Conservation (phyloP, 2,113 vertebrate species). For the Meleagris gallopavo region DNA sequence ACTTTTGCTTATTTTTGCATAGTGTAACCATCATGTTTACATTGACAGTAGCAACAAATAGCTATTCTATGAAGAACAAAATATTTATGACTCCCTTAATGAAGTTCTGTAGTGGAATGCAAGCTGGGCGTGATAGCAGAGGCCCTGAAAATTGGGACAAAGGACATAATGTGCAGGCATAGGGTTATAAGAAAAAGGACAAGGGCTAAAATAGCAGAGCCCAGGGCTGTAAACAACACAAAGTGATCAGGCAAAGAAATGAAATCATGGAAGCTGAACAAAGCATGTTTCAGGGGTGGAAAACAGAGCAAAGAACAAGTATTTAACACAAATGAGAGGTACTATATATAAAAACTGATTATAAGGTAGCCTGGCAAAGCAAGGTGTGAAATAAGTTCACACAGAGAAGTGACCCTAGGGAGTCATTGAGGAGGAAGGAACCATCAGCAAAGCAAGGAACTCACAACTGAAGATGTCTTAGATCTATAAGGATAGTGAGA, state of each 20-base stretch:
- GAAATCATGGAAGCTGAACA: background rate
- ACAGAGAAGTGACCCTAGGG: accelerated
- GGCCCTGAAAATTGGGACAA: background rate
- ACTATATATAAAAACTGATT: accelerated
- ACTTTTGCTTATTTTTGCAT: background rate
- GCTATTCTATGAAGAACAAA: background rate
- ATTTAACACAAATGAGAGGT: background rate
- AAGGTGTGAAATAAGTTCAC: background rate
- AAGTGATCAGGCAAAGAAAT: background rate
- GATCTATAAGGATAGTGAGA: background rate
- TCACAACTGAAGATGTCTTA: background rate
- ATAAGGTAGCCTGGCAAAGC: background rate
- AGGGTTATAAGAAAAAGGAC: background rate
- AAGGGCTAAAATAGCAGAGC: background rate
- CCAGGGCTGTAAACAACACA: background rate
- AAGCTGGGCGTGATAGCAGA: background rate
- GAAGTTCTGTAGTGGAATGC: background rate
- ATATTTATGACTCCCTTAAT: background rate
- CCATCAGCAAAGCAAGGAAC: background rate
- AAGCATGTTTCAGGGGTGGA: background rate
- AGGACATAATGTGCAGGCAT: accelerated
- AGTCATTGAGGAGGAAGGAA: background rate
- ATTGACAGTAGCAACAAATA: background rate
- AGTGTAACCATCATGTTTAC: background rate
- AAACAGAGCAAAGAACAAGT: background rate